These are phyloP conservation scores for Hyperoplus lanceolatus DNA, from an alignment of 2,797 vertebrate species.

Conservation along the genomic window DNA sequence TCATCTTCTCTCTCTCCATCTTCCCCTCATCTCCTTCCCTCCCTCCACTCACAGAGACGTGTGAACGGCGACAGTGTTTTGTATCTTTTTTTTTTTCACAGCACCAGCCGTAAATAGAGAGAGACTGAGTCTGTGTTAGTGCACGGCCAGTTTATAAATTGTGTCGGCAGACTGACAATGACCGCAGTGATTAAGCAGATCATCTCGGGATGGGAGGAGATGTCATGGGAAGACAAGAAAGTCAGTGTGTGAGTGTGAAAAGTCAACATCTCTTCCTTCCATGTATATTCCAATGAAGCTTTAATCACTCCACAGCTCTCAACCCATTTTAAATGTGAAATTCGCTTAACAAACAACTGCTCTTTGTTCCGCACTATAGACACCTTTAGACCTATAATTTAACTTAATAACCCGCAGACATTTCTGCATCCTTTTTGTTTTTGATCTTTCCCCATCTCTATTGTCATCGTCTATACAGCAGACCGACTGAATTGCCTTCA, in stretches of 20 bases:
- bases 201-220: slow-evolving; percentile 52
- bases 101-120: slow-evolving; percentile 18
- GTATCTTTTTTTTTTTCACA: slow-evolving; percentile 21
- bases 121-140: slow-evolving; percentile 67
- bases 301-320: background rate
- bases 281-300: background rate
- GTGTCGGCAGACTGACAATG: slow-evolving; percentile 56
- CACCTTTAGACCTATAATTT: background rate
- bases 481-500: slow-evolving; percentile 5
- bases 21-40: slow-evolving; percentile 1
- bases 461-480: background rate
- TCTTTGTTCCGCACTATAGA: background rate
- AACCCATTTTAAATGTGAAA: background rate
- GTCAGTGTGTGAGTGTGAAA: slow-evolving; percentile 62
- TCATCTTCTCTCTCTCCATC: slow-evolving; percentile 9
- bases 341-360: background rate
- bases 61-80: slow-evolving; percentile 54
- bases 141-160: slow-evolving; percentile 59
- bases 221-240: slow-evolving; percentile 66
- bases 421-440: background rate
- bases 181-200: slow-evolving; percentile 70
- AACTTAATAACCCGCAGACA: slow-evolving; percentile 6
- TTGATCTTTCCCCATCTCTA: background rate
- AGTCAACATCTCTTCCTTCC: slow-evolving; percentile 39
- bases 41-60: slow-evolving; percentile 27